Conservation (phyloP, 2,113 vertebrate species). For the Tyto alba region DNA sequence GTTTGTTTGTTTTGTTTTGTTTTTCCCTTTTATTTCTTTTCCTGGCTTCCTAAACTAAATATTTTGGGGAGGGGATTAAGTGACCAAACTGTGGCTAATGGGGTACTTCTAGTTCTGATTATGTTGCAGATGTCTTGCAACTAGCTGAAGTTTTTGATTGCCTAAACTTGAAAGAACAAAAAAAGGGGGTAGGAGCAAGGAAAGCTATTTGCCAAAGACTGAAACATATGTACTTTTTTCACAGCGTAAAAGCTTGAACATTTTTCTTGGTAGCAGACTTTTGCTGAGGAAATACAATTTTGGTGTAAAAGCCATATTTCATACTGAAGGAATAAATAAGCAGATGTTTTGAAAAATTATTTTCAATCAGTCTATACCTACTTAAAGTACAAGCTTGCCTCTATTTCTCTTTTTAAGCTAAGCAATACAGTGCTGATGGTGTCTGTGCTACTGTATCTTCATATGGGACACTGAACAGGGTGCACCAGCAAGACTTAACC, state of each 20-base stretch:
- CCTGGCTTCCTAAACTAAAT: not conserved
- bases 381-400: not conserved
- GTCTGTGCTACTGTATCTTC: not conserved
- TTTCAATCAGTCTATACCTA: not conserved
- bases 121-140: not conserved
- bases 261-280: not conserved
- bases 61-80: not conserved
- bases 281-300: not conserved
- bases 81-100: not conserved
- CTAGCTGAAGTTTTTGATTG: not conserved
- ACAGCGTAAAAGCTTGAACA: not conserved
- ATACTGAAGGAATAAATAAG: not conserved
- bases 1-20: no score
- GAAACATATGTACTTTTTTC: not conserved
- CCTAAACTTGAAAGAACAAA: not conserved
- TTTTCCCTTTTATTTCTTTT: no score
- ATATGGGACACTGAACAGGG: not conserved
- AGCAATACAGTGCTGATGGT: not conserved
- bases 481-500: not conserved
- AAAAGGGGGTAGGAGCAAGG: not conserved
- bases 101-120: not conserved
- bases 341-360: not conserved
- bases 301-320: not conserved
- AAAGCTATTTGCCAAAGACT: not conserved
- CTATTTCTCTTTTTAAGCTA: not conserved